Conservation (phyloP, 2,888 invertebrate genomes). For the Tupiocoris notatus region DNA sequence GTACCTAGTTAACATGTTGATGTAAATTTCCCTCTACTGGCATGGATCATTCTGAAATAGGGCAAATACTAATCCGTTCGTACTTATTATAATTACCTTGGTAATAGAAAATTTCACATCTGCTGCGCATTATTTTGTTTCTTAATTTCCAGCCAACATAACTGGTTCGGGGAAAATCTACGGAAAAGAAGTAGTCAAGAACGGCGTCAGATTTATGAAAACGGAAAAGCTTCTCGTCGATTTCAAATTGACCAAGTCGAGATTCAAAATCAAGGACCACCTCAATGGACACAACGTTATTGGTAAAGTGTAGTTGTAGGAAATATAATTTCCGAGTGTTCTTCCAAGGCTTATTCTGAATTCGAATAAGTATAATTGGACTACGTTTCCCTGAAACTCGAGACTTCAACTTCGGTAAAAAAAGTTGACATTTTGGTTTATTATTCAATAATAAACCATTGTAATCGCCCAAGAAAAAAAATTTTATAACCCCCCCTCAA, state of each 20-base stretch:
- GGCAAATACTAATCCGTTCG: neutral
- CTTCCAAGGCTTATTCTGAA: no score
- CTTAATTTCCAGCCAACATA: conserved; percentile 62
- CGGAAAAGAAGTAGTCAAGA: conserved; percentile 64
- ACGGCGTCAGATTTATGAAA: conserved; percentile 66
- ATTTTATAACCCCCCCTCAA: no score
- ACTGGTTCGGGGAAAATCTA: conserved; percentile 69
- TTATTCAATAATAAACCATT: no score
- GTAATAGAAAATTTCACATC: no score
- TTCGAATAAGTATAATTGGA: no score
- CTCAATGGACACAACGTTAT: conserved; percentile 74
- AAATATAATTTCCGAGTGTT: no score
- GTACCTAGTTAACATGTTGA: conserved; percentile 52
- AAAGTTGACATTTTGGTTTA: no score
- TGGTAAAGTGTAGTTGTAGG: conserved; percentile 56
- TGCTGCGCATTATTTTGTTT: conserved; percentile 15
- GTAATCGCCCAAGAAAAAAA: no score
- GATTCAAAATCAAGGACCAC: conserved; percentile 70
- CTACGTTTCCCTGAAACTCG: no score
- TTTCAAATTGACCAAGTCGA: conserved; percentile 67
- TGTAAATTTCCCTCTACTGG: no score
- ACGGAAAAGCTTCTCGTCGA: conserved; percentile 67
- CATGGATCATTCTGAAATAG: conserved; percentile 3
- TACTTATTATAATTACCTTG: neutral
- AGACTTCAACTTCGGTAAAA: no score